These are phyloP conservation scores for Calameuta idolon DNA, from an alignment of 2,888 invertebrate species.

Conservation along the genomic window DNA sequence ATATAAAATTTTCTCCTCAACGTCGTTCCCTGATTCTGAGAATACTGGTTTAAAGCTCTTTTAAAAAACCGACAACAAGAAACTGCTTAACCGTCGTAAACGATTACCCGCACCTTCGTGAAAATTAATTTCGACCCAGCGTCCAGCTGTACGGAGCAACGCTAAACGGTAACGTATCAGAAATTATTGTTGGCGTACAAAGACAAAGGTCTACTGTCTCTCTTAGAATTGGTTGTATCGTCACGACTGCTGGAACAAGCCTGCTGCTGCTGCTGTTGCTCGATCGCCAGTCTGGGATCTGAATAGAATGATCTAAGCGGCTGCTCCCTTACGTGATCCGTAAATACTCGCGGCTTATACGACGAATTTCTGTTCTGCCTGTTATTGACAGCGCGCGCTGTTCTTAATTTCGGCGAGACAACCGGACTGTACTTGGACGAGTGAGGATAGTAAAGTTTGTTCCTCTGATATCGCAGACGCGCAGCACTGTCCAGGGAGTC, in stretches of 20 bases:
- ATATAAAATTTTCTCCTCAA: not conserved
- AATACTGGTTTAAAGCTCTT: not conserved
- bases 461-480: slow-evolving; percentile 44
- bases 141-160: not conserved
- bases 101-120: not conserved
- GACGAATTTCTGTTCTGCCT: slow-evolving; percentile 33
- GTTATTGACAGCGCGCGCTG: slow-evolving; percentile 25
- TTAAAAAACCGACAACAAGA: not conserved
- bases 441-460: slow-evolving; percentile 43
- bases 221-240: slow-evolving; percentile 28
- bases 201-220: slow-evolving; percentile 56
- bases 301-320: slow-evolving; percentile 58
- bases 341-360: slow-evolving; percentile 47
- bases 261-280: slow-evolving; percentile 34
- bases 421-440: slow-evolving; percentile 56
- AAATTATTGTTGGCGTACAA: slow-evolving; percentile 50
- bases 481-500: slow-evolving; percentile 49
- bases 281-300: slow-evolving; percentile 55
- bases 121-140: not conserved
- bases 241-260: slow-evolving; percentile 9
- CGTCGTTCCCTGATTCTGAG: not conserved
- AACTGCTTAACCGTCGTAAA: not conserved
- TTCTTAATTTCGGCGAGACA: slow-evolving; percentile 32
- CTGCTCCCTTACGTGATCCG: slow-evolving; percentile 58
- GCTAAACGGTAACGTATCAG: not conserved